These are phyloP conservation scores for Macrosiphum euphorbiae DNA, from an alignment of 2,888 invertebrate genomes.

Conservation along the genomic window DNA sequence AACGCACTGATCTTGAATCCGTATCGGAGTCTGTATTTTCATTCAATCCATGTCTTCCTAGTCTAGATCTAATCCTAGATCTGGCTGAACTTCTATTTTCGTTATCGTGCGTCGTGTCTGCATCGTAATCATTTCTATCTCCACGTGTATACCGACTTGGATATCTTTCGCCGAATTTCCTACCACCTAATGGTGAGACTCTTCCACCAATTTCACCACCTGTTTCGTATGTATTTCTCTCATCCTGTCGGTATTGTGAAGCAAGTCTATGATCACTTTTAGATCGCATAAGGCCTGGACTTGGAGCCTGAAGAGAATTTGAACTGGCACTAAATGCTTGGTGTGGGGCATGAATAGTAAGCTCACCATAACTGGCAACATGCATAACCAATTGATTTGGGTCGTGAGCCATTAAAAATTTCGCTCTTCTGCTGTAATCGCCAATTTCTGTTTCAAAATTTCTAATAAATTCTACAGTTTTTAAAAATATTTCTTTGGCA, in stretches of 20 bases:
- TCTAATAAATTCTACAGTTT: conserved; percentile 93
- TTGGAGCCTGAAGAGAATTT: conserved; percentile 74
- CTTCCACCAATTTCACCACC: conserved; percentile 72
- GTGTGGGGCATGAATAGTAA: conserved; percentile 81
- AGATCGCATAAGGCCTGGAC: conserved; percentile 88
- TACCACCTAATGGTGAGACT: conserved; percentile 78
- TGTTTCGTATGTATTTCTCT: conserved; percentile 75
- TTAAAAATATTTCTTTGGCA: conserved; percentile 95
- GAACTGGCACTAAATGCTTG: conserved; percentile 75
- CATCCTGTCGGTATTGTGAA: conserved; percentile 88
- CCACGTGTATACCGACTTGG: conserved; percentile 69
- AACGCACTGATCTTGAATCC: conserved; percentile 76
- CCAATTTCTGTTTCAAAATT: conserved; percentile 95
- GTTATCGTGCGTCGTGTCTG: conserved; percentile 75
- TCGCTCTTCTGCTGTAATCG: conserved; percentile 87
- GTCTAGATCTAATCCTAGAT: conserved; percentile 72
- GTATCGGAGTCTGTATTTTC: conserved; percentile 69
- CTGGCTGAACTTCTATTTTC: conserved; percentile 69
- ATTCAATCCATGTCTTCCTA: conserved; percentile 69
- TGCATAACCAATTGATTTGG: conserved; percentile 91
- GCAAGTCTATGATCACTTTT: conserved; percentile 94
- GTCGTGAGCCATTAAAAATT: conserved; percentile 91
- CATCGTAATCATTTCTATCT: conserved; percentile 75
- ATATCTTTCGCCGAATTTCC: conserved; percentile 81
- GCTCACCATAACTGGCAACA: conserved; percentile 86